These are phyloP conservation scores for Labeo catla DNA, from an alignment of 2,113 vertebrate genomes.

Conservation along the genomic window DNA sequence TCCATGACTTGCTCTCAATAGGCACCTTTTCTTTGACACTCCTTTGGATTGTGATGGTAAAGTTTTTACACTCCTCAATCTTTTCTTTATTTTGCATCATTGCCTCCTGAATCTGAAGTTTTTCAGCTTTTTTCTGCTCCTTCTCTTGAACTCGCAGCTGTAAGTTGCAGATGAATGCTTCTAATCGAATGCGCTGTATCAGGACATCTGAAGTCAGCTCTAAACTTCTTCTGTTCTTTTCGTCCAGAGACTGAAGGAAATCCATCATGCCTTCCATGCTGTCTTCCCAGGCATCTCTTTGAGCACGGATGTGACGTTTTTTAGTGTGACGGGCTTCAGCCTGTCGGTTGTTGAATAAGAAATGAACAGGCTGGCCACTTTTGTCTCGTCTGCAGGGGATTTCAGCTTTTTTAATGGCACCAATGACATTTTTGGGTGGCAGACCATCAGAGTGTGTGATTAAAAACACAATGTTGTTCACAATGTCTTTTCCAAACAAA, in stretches of 20 bases:
- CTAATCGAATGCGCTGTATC: not conserved
- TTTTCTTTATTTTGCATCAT: slow-evolving; percentile 29
- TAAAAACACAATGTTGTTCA: too few relatives aligned
- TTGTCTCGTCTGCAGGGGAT: too few relatives aligned
- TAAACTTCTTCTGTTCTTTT: slow-evolving; percentile 9
- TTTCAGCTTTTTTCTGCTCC: not conserved
- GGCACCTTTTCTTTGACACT: not conserved
- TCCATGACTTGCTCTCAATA: slow-evolving; percentile 14
- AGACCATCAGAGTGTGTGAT: too few relatives aligned
- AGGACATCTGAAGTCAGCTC: slow-evolving; percentile 21
- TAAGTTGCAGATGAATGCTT: slow-evolving; percentile 29
- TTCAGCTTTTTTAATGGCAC: too few relatives aligned
- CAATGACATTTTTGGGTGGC: too few relatives aligned
- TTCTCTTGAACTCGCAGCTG: not conserved
- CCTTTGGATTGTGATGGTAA: slow-evolving; percentile 14
- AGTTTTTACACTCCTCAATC: slow-evolving; percentile 39
- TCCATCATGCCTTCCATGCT: not conserved
- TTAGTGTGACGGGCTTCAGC: not conserved
- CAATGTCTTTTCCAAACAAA: too few relatives aligned
- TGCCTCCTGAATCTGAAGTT: slow-evolving; percentile 23
- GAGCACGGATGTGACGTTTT: not conserved
- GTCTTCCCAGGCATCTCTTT: slow-evolving; percentile 1
- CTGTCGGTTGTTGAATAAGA: slow-evolving; percentile 37
- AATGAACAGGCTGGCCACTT: not conserved
- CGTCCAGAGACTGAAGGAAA: slow-evolving; percentile 25